These are phyloP conservation scores for Lacanobia wlatinum DNA, from an alignment of 2,888 invertebrate genomes.

Conservation along the genomic window DNA sequence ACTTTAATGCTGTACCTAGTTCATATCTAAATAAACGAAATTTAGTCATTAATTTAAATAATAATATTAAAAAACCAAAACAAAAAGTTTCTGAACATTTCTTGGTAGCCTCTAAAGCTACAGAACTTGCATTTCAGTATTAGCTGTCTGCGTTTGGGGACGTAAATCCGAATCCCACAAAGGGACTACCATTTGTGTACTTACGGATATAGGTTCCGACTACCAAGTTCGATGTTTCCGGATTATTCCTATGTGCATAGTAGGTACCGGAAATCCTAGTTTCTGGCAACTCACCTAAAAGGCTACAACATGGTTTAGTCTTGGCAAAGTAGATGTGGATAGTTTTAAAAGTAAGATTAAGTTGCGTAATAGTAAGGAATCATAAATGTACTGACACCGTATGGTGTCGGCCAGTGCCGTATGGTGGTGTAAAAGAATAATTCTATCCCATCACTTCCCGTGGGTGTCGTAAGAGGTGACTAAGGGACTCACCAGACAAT, in stretches of 20 bases:
- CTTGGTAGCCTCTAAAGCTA: too few relatives aligned
- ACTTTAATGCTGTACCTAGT: too few relatives aligned
- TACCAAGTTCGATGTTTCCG: constrained; percentile 9
- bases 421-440: too few relatives aligned
- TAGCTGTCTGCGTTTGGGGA: neutral
- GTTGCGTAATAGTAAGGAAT: neutral
- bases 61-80: neutral
- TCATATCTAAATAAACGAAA: too few relatives aligned
- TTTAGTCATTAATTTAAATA: too few relatives aligned
- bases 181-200: constrained; percentile 15
- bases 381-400: too few relatives aligned
- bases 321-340: too few relatives aligned
- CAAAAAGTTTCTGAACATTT: too few relatives aligned
- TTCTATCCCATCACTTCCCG: too few relatives aligned
- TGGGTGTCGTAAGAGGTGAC: too few relatives aligned
- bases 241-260: constrained; percentile 11
- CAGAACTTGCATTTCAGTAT: neutral
- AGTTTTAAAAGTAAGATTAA: neutral
- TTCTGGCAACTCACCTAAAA: neutral
- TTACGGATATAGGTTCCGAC: neutral
- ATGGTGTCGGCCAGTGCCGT: too few relatives aligned
- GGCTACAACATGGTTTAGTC: neutral
- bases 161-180: neutral
- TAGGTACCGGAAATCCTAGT: constrained; percentile 8
- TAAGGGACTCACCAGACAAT: too few relatives aligned